Conservation (phyloP, 2,113 vertebrate genomes). For the Macquaria australasica region DNA sequence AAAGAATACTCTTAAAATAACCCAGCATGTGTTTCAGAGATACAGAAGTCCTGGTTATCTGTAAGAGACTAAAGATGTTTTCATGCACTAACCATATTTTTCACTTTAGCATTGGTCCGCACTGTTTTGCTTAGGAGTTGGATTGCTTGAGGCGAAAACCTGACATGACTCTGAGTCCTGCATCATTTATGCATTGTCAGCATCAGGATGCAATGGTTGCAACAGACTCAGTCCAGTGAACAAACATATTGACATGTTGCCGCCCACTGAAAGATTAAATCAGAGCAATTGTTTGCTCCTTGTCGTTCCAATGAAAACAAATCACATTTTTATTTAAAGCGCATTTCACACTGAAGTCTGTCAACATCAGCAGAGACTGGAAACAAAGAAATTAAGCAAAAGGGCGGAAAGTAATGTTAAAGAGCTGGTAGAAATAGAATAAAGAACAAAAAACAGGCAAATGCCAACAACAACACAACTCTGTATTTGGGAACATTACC, state of each 20-base stretch:
- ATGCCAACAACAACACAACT: not conserved
- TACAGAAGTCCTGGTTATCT: not conserved
- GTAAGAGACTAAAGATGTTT: constrained; percentile 46
- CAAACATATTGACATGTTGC: constrained; percentile 73
- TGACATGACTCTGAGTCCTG: constrained; percentile 69
- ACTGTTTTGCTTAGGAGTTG: constrained; percentile 62
- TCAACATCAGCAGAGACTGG: constrained; percentile 1
- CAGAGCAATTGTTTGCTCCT: constrained; percentile 20
- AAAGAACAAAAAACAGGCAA: not conserved
- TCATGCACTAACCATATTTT: constrained; percentile 36
- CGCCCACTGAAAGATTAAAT: constrained; percentile 59
- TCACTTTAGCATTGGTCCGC: constrained; percentile 22
- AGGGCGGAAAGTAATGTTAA: not conserved
- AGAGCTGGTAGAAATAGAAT: not conserved
- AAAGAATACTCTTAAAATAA: not conserved
- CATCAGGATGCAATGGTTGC: constrained; percentile 70
- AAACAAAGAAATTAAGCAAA: constrained; percentile 13
- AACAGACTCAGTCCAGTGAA: constrained; percentile 65
- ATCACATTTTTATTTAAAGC: constrained; percentile 28
- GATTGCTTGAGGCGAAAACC: constrained; percentile 72
- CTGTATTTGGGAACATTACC: not conserved
- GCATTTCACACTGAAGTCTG: constrained; percentile 20
- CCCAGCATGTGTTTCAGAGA: not conserved
- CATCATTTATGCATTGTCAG: constrained; percentile 82
- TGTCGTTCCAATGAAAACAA: constrained; percentile 42